Evolutionary conservation across 2,888 invertebrate species (phyloP).

Genomic region (Rhingia campestris): DNA sequence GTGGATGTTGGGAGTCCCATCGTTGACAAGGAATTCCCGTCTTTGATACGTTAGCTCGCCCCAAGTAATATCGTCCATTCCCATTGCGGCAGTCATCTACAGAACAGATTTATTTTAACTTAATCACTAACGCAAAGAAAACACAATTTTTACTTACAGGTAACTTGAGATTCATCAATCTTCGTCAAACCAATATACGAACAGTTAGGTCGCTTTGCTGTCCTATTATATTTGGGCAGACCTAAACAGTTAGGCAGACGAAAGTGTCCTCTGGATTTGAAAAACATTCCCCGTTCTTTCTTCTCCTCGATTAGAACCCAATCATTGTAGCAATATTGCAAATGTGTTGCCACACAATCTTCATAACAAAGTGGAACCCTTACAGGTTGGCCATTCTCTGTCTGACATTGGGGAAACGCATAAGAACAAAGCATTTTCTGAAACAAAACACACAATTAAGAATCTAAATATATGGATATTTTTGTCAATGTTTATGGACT

Average conservation of each 20-base stretch:
- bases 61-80: conserved; percentile 95
- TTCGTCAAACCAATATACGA: conserved; percentile 93
- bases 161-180: conserved; percentile 90
- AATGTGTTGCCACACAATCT: conserved; percentile 95
- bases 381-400: conserved; percentile 86
- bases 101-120: conserved; percentile 58
- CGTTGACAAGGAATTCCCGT: conserved; percentile 93
- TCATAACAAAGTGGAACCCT: conserved; percentile 94
- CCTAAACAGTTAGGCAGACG: conserved; percentile 92
- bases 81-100: conserved; percentile 92
- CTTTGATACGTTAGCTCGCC: conserved; percentile 92
- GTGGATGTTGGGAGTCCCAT: conserved; percentile 94
- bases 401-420: conserved; percentile 94
- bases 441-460: conserved; percentile 71
- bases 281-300: conserved; percentile 89
- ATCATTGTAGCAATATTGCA: conserved; percentile 95
- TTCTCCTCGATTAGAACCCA: conserved; percentile 96
- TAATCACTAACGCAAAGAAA: background rate
- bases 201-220: conserved; percentile 87
- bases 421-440: conserved; percentile 94
- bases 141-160: conserved; percentile 85
- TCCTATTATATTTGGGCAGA: conserved; percentile 88
- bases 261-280: conserved; percentile 93
- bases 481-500: conserved; percentile 23
- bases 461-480: conserved; percentile 4